Evolutionary conservation across 2,888 invertebrate genomes (phyloP).

Genomic region (Iphiclides podalirius): DNA sequence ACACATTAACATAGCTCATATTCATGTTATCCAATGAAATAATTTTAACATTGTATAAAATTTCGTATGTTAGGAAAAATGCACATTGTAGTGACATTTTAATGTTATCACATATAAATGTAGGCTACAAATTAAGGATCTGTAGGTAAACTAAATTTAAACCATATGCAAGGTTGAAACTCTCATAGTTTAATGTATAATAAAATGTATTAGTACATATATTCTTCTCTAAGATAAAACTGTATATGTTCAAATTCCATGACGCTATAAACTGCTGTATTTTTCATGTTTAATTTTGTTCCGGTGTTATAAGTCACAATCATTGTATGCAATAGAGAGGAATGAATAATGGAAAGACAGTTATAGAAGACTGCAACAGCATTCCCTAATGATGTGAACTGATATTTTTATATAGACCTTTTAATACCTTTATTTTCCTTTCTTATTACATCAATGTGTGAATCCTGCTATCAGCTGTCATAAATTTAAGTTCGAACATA

Average conservation of each 20-base stretch:
- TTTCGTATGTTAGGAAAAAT: not conserved
- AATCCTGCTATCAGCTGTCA: not conserved
- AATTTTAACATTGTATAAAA: constrained; percentile 14
- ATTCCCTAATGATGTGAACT: constrained; percentile 12
- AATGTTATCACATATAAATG: not conserved
- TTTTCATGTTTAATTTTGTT: constrained; percentile 18
- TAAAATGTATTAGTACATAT: constrained; percentile 6
- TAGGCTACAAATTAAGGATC: not conserved
- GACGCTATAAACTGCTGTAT: no score
- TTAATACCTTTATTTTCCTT: constrained; percentile 1
- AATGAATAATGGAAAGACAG: not conserved
- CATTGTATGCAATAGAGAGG: constrained; percentile 14
- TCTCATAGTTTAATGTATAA: not conserved
- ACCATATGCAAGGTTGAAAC: not conserved
- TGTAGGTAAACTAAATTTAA: constrained; percentile 1
- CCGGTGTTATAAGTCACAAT: constrained; percentile 5
- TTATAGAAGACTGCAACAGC: constrained; percentile 11
- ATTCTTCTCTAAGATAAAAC: not conserved
- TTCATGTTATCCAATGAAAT: not conserved
- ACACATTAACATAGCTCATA: constrained; percentile 1
- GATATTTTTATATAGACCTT: constrained; percentile 6
- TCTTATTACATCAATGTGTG: not conserved
- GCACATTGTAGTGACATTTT: constrained; percentile 3
- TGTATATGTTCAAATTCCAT: constrained; percentile 1
- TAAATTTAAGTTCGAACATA: not conserved